Conservation (phyloP, 1,140 invertebrate species). For the Diorhabda sublineata region DNA sequence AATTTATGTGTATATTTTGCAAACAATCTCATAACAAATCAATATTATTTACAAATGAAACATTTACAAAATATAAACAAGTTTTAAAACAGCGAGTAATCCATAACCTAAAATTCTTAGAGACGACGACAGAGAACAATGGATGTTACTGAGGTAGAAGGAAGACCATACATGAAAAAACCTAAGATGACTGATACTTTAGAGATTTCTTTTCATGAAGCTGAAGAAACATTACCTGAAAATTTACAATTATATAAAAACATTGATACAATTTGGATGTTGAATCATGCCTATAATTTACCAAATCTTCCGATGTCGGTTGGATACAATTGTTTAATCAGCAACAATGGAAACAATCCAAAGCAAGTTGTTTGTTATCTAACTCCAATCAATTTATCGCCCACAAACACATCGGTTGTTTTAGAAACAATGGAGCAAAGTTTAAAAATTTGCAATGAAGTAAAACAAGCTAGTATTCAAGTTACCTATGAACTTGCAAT, state of each 20-base stretch:
- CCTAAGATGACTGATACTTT: slow-evolving; percentile 19
- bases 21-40: slow-evolving; percentile 21
- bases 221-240: slow-evolving; percentile 15
- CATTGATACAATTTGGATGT: slow-evolving; percentile 28
- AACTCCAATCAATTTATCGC: slow-evolving; percentile 41
- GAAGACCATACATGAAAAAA: slow-evolving; percentile 21
- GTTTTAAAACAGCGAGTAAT: slow-evolving; percentile 22
- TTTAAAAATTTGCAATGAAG: slow-evolving; percentile 34
- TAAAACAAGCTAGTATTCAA: slow-evolving; percentile 38
- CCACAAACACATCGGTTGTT: slow-evolving; percentile 40
- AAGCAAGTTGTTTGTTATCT: slow-evolving; percentile 36
- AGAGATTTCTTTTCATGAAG: slow-evolving; percentile 20
- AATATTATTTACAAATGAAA: slow-evolving; percentile 27
- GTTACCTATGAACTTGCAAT: slow-evolving; percentile 37
- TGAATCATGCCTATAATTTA: slow-evolving; percentile 26
- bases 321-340: slow-evolving; percentile 32
- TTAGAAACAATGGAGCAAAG: slow-evolving; percentile 24
- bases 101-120: slow-evolving; percentile 15
- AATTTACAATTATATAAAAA: slow-evolving; percentile 15
- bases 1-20: slow-evolving; percentile 26
- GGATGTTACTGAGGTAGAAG: slow-evolving; percentile 13
- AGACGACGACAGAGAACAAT: slow-evolving; percentile 10
- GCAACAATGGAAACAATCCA: slow-evolving; percentile 22
- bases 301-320: slow-evolving; percentile 33
- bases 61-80: slow-evolving; percentile 24